Base-by-base conservation (phyloP, 2,113 vertebrate species). In the Caloenas nicobarica region DNA sequence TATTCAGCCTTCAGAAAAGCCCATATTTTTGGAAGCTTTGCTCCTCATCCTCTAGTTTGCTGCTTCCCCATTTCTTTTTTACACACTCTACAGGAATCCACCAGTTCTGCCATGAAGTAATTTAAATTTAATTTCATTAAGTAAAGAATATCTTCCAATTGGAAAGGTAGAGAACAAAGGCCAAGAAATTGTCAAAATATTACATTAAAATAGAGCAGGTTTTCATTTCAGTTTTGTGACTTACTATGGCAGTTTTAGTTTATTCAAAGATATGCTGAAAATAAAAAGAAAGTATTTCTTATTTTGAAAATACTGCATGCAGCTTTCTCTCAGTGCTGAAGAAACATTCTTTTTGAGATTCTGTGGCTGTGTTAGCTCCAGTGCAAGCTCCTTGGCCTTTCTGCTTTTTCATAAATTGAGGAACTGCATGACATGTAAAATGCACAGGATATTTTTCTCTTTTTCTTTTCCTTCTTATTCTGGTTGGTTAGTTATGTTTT, bases 171-270 rank as follows among this genome's bases (percentile, higher is more conserved):
- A 81, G 23, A 31, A 8, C 28, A 95, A 34, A 81, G 68, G 76
- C 66, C 81, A 94, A 91, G 88, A 92, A 95, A 61, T 78, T 83
- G 62, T 88, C 64, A 78, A 65, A 71, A 94, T 94, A 79, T 44
- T 83, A 25, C 34, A 80, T 96, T 95, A 86, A 97, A 94, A 95
- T 72, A n/a, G 77, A 74, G 19, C 86, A 88, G 78, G 25, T 28
- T 15, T 95, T 57, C 4, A 38, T 92, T 93, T 91, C 80, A 91
- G 90, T 93, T 92, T 91, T 33, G 33, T 93, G 56, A 88, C 64
- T 94, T 95, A 36, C 38, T 71, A n/a, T 34, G 48, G 13, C 58
- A 94, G 82, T 84, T 95, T 91, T 70, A 91, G 40, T 60, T 66
- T 89, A 77, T 53, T 94, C 34, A 81, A 82, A 26, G 16, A 82